Base-by-base conservation (phyloP, 1,140 invertebrate species). In the Drosophila teissieri region DNA sequence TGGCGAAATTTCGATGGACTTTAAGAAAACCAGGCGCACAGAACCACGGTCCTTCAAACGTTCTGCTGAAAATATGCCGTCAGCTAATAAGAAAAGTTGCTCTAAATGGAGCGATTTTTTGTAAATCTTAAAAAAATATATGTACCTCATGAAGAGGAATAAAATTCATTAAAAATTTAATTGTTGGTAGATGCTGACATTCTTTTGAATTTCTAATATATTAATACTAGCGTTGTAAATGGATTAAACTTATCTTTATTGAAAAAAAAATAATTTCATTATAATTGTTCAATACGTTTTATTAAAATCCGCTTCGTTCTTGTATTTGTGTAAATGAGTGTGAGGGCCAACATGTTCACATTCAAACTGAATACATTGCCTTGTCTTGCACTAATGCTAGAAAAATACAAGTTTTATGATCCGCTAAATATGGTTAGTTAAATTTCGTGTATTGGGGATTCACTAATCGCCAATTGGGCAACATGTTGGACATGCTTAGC, bases 251-350 rank as follows among this genome's bases (percentile, higher is more conserved):
- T 40, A 31, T 8, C 31, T 14, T 39, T 39, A 39, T 39, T 14
- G 19, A 19, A 36, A 39, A 39, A 37, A 39, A 39, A 39, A 39
- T 39, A 39, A 39, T 39, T 39, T 39, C 3, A 14, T 39, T 39
- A 39, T 39, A 39, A 14, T 39, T 39, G 14, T 39, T 39, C 14
- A 39, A 64, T 88, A 73, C 62, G 63, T 79, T 85, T 88, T 88
- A 88, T 89, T 88, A 88, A 89, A 89, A 89, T 80, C 79, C 68
- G 40, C 70, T 65, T 74, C 39, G 57, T 42, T 34, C 55, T 70
- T 42, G 54, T 65, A 64, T 62, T 60, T 77, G 73, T 86, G 24
- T 77, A 77, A 69, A 83, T 80, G 61, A 58, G 31, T 52, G 27
- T 22, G 61, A 61, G 74, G 48, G 48, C 56, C 65, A 53, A 72